Evolutionary conservation across 1,140 invertebrate species (phyloP).

Genomic region (Grapholita molesta): DNA sequence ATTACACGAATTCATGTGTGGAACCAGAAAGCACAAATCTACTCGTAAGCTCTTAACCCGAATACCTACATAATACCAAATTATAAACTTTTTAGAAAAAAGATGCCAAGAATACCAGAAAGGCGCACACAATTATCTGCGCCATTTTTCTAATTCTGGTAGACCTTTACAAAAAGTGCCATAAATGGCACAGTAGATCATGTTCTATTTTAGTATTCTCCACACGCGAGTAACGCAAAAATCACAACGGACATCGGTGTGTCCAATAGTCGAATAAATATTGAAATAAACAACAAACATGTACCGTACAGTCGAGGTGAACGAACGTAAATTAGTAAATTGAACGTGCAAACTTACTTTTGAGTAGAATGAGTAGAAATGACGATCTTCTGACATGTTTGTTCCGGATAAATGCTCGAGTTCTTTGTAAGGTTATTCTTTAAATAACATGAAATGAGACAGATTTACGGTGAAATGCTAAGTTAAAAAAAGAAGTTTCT

Average conservation of each 20-base stretch:
- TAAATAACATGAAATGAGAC: neutral
- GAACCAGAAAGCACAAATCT: no score
- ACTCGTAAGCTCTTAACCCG: no score
- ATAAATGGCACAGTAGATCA: no score
- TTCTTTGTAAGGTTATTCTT: neutral
- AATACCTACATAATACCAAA: no score
- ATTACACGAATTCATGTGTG: no score
- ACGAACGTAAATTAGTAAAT: conserved; percentile 7
- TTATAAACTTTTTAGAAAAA: no score
- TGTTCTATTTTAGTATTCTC: no score
- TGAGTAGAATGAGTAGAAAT: neutral
- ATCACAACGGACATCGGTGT: neutral
- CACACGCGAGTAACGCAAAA: no score
- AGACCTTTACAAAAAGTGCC: no score
- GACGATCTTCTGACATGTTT: neutral
- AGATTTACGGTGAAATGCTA: neutral
- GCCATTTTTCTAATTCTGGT: no score
- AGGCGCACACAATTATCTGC: no score
- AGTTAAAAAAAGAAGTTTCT: neutral
- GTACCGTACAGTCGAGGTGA: neutral
- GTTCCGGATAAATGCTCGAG: conserved; percentile 7
- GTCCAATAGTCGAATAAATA: neutral
- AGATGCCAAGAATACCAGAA: no score
- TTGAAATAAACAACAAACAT: neutral
- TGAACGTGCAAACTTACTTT: conserved; percentile 8